Evolutionary conservation across 1,140 invertebrate genomes (phyloP).

Genomic region (Drosophila sp.): DNA sequence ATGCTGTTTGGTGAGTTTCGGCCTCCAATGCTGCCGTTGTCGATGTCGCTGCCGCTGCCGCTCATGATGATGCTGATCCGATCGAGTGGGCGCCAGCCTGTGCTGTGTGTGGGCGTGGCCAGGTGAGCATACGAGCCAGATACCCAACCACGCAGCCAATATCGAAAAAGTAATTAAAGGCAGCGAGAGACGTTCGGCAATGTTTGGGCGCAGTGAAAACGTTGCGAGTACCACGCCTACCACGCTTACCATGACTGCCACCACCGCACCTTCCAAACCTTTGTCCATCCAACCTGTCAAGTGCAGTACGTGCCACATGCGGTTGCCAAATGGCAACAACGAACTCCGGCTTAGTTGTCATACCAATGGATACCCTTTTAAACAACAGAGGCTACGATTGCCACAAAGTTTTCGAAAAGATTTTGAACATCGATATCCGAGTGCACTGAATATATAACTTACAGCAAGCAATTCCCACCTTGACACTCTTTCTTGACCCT

Average conservation of each 20-base stretch:
- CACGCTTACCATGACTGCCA: constrained; percentile 59
- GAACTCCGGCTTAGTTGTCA: constrained; percentile 5
- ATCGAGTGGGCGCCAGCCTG: constrained; percentile 53
- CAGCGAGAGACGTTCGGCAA: constrained; percentile 37
- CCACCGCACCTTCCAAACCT: neutral
- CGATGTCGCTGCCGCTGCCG: neutral
- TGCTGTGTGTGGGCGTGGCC: constrained; percentile 49
- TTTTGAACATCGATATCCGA: too few species aligned
- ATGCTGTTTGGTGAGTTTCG: constrained; percentile 52
- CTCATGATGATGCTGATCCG: constrained; percentile 12
- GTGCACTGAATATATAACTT: too few species aligned
- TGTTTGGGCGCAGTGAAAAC: constrained; percentile 45
- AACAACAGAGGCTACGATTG: neutral
- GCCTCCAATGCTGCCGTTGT: neutral
- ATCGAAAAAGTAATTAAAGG: constrained; percentile 81
- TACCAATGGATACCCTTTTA: neutral
- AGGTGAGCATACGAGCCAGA: constrained; percentile 56
- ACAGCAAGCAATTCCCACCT: too few species aligned
- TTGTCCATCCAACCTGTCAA: constrained; percentile 56
- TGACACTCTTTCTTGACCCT: too few species aligned
- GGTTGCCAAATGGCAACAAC: constrained; percentile 62
- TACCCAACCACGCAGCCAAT: constrained; percentile 46
- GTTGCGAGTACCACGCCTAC: constrained; percentile 54
- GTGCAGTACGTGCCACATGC: constrained; percentile 73
- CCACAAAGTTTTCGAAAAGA: too few species aligned